Base-by-base conservation (phyloP, 2,888 invertebrate species). In the Plebejus anna region DNA sequence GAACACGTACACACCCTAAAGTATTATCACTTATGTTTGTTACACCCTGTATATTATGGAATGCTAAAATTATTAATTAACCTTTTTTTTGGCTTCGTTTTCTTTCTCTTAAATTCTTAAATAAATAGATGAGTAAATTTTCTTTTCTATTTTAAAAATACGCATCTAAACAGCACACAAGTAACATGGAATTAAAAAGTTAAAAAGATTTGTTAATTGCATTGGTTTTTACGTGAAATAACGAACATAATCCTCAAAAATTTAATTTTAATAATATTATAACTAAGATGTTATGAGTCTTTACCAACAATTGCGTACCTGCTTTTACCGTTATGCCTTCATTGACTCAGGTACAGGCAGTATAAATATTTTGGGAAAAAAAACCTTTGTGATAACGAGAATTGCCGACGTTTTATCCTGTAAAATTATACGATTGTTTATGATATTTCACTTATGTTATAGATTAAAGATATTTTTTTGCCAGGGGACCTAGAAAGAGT, bases 311-410 rank as follows among this genome's bases (percentile, higher is more conserved):
- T 66, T 66, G 66, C 66, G 38, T 71, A 73, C 73, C 73, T 73
- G 73, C 47, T 28, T 16, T 32, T 22, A 51, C 28, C 73, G 73
- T 51, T 51, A 73, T n/a, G 13, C 71, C n/a, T 32, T 38, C 32
- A 72, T 28, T 51, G 28, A 71, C 71, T 70, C 55, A 73, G 73
- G 73, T 73, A 51, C 72, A 47, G n/a, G 51, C 11, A 72, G 51
- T 28, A 51, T 73, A 73, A 73, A 73, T 73, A 55, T 73, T 73
- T 73, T 55, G 73, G 2, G 51, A 51, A 55, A 51, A 38, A 9
- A 73, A 72, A 13, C 72, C 72, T 42, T 72, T 72, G 72, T 42
- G 72, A 42, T 42, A 13, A 42, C 28, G 47, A 72, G 22, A 47
- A 28, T 47, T 47, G 72, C 28, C 72, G 72, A 9, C 72, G 28